phyloP scores from a whole-genome alignment of 2,888 invertebrate genomes.

The Phyllotreta cruciferae region DNA sequence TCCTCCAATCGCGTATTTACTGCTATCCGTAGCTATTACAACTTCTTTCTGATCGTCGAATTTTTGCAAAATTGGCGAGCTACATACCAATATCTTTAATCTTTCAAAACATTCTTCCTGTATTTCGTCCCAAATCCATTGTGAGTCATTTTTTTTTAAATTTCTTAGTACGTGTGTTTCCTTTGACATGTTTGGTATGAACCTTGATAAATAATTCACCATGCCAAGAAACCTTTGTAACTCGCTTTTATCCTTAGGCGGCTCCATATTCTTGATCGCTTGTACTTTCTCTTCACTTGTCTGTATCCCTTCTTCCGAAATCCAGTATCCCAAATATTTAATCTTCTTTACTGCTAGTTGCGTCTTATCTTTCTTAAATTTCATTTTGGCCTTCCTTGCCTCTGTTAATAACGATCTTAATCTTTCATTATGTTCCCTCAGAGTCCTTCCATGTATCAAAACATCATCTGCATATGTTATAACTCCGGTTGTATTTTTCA shows the following conservation, averaged over 20 bases:
- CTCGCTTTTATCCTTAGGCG: neutral
- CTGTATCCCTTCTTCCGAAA: neutral
- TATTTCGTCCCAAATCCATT: neutral
- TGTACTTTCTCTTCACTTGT: neutral
- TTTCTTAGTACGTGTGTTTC: neutral
- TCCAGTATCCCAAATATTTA: neutral
- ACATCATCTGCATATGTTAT: neutral
- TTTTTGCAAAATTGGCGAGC: neutral
- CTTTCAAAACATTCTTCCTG: neutral
- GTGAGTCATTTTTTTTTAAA: neutral
- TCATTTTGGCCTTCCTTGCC: neutral
- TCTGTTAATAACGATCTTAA: neutral
- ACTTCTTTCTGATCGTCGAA: neutral
- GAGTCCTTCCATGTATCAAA: neutral
- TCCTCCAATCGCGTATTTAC: neutral
- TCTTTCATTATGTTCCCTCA: neutral
- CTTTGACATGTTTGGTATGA: neutral
- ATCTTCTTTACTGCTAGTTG: neutral
- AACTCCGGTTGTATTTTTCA: neutral
- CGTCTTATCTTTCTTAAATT: neutral
- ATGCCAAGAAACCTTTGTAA: neutral
- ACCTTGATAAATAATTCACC: neutral
- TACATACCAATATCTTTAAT: neutral
- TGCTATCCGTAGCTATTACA: neutral
- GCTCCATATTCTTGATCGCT: neutral